Conservation (phyloP, 2,113 vertebrate genomes). For the Benitochromis conjunctus region DNA sequence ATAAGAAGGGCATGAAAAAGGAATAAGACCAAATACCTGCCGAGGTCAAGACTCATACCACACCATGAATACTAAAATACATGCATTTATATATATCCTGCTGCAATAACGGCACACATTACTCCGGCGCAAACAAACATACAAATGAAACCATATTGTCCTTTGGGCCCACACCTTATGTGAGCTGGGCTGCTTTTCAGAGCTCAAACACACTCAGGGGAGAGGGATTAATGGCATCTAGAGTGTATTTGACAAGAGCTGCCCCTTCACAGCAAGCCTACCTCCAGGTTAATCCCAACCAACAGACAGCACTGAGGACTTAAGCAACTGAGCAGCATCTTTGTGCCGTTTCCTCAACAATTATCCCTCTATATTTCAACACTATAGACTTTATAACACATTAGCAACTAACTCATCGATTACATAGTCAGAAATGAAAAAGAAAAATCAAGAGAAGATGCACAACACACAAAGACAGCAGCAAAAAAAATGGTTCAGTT, state of each 20-base stretch:
- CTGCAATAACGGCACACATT: not conserved
- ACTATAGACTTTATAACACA: not conserved
- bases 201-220: not conserved
- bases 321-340: not conserved
- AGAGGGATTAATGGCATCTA: not conserved
- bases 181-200: not conserved
- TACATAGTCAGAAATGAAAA: not conserved
- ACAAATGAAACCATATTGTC: not conserved
- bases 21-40: conserved; percentile 2
- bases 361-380: not conserved
- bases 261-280: not conserved
- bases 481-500: not conserved
- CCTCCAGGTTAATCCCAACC: not conserved
- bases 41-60: not conserved
- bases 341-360: not conserved
- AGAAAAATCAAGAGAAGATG: not conserved
- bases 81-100: not conserved
- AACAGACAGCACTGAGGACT: not conserved
- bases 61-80: not conserved
- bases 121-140: not conserved
- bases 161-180: not conserved
- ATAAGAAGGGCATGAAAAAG: not conserved
- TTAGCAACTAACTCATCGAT: not conserved
- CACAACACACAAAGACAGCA: not conserved
- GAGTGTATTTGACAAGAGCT: not conserved